phyloP scores from a whole-genome alignment of 1,140 invertebrate species.

The Philotrypesis tridentata region DNA sequence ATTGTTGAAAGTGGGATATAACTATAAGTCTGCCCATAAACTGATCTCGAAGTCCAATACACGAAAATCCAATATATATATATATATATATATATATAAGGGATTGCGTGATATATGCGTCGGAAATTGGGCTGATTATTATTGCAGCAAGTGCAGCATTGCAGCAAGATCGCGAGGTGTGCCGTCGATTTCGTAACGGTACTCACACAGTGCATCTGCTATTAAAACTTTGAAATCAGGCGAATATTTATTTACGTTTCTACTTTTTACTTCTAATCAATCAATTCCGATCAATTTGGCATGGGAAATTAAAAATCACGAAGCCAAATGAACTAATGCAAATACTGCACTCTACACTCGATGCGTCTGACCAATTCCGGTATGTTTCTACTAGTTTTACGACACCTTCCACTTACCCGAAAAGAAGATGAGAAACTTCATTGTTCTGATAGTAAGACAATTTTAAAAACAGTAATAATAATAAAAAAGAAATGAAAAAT shows the following conservation, averaged over 20 bases:
- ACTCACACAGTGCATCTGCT: constrained; percentile 45
- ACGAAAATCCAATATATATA: constrained; percentile 71
- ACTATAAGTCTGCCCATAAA: constrained; percentile 75
- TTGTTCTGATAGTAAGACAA: no score
- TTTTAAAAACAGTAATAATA: no score
- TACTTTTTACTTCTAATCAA: no score
- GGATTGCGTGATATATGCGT: constrained; percentile 70
- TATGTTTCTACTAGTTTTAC: not conserved
- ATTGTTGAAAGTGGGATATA: no score
- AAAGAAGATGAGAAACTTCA: not conserved
- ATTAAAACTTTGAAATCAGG: not conserved
- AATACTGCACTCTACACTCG: no score
- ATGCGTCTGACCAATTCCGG: no score
- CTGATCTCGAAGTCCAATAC: constrained; percentile 67
- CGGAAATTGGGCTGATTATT: constrained; percentile 75
- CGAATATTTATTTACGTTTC: no score
- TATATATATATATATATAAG: no score
- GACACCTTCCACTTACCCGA: no score
- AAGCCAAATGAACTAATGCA: no score
- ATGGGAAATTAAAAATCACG: no score
- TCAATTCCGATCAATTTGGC: not conserved
- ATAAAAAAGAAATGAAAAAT: no score
- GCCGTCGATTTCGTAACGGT: constrained; percentile 58
- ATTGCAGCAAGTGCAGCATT: constrained; percentile 74
- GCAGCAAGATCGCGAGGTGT: constrained; percentile 74